These are phyloP conservation scores for Coenobita brevimanus DNA, from an alignment of 1,140 invertebrate genomes.

Conservation along the genomic window DNA sequence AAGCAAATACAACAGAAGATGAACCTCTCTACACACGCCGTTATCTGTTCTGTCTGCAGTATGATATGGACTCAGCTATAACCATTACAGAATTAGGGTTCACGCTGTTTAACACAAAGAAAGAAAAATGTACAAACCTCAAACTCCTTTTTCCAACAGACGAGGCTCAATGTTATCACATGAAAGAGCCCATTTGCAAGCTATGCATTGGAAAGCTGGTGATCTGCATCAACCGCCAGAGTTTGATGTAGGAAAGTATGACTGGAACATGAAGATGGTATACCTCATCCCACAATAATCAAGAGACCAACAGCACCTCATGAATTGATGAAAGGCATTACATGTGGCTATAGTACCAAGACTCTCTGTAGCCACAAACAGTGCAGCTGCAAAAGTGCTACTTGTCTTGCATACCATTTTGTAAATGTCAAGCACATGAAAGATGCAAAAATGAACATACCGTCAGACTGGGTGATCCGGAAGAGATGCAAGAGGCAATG, in stretches of 20 bases:
- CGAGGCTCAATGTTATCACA: background rate
- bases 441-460: constrained; percentile 7
- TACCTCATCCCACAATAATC: background rate
- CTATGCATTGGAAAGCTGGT: constrained; percentile 18
- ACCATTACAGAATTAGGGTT: background rate
- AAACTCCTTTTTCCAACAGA: constrained; percentile 9
- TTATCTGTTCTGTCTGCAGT: background rate
- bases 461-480: background rate
- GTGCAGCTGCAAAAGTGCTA: background rate
- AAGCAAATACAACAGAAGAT: constrained; percentile 4
- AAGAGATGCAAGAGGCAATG: background rate
- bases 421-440: background rate
- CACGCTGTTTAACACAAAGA: constrained; percentile 15
- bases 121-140: background rate
- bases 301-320: background rate
- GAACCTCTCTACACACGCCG: background rate
- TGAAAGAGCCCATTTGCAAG: constrained; percentile 18
- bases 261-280: background rate
- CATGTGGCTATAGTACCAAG: background rate
- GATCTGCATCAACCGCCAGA: background rate
- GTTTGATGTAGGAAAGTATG: background rate
- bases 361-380: constrained; percentile 8
- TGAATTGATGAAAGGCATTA: background rate
- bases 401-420: background rate
- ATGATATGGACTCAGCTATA: background rate